A percentile compares a stretch with the other conserved stretches of the same genome.
Conservation (phyloP, 2,888 invertebrate genomes). For the Drosophila suboccidentalis region DNA sequence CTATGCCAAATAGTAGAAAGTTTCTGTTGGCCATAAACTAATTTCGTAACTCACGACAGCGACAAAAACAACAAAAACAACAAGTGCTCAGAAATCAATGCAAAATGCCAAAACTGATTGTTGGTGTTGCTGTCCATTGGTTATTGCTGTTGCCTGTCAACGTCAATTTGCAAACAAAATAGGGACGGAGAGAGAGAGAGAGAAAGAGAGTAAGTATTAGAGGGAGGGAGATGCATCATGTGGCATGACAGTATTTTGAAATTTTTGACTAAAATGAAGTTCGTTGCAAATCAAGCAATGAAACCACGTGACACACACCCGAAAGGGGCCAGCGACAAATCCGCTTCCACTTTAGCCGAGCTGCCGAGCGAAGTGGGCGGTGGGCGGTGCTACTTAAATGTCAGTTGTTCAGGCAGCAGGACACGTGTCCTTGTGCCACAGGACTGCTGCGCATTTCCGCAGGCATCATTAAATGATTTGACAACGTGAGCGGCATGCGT, state of each 20-base stretch:
- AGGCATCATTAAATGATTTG: slow-evolving; percentile 65
- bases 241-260: not conserved
- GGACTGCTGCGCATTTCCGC: not conserved
- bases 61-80: slow-evolving; percentile 21
- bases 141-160: slow-evolving; percentile 51
- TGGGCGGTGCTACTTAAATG: slow-evolving; percentile 10
- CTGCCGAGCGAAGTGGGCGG: not conserved
- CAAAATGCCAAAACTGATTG: slow-evolving; percentile 29
- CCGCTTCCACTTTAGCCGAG: slow-evolving; percentile 5
- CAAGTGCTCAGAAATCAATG: slow-evolving; percentile 56
- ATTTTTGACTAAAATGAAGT: slow-evolving; percentile 2
- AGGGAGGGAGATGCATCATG: not conserved
- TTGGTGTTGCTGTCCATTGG: slow-evolving; percentile 13
- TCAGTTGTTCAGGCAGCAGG: slow-evolving; percentile 7
- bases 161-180: slow-evolving; percentile 54
- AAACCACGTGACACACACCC: slow-evolving; percentile 25
- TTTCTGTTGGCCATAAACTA: slow-evolving; percentile 35
- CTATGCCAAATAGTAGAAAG: not conserved
- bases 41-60: slow-evolving; percentile 29
- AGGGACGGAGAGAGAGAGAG: not conserved
- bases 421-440: slow-evolving; percentile 24
- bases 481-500: slow-evolving; percentile 51
- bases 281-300: slow-evolving; percentile 14
- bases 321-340: slow-evolving; percentile 18
- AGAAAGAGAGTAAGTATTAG: not conserved